These are phyloP conservation scores for Ranitomeya variabilis DNA, from an alignment of 2,113 vertebrate species.

Conservation along the genomic window DNA sequence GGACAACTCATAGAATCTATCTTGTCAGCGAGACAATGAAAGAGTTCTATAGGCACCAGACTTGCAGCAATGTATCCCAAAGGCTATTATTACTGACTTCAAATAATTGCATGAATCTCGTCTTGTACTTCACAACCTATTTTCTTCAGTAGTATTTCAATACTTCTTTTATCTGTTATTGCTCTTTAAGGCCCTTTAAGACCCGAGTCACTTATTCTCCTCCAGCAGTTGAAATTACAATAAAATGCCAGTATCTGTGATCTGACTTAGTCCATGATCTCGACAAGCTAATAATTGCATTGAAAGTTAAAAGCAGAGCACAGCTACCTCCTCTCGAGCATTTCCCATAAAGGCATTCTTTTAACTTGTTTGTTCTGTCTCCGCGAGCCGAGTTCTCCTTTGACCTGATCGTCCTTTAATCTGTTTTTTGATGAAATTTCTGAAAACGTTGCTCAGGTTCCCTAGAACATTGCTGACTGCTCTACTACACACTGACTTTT, in stretches of 20 bases:
- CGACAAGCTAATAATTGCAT: constrained; percentile 54
- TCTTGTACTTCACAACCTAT: background rate
- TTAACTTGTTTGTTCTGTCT: constrained; percentile 50
- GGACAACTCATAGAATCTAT: background rate
- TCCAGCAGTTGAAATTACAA: constrained; percentile 30
- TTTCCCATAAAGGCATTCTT: constrained; percentile 46
- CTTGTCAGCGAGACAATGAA: background rate
- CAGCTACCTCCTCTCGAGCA: background rate
- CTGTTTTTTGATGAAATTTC: constrained; percentile 54
- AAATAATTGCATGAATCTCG: background rate
- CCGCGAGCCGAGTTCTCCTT: background rate
- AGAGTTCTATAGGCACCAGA: background rate
- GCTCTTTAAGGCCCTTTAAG: constrained; percentile 17
- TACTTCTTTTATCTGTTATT: constrained; percentile 1
- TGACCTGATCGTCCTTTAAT: constrained; percentile 50
- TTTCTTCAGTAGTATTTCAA: background rate
- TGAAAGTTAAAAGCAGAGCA: constrained; percentile 52
- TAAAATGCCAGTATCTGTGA: constrained; percentile 47
- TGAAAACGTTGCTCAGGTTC: constrained; percentile 14
- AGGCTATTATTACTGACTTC: background rate
- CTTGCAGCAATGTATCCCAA: background rate
- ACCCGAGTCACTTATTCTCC: constrained; percentile 29
- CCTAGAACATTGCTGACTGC: constrained; percentile 32
- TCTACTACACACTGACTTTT: constrained; percentile 6
- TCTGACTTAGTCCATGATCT: constrained; percentile 37